A percentile compares a stretch with the other conserved stretches of the same genome.
Conservation (phyloP, 23 tunicate genomes). For the Styela clava region DNA sequence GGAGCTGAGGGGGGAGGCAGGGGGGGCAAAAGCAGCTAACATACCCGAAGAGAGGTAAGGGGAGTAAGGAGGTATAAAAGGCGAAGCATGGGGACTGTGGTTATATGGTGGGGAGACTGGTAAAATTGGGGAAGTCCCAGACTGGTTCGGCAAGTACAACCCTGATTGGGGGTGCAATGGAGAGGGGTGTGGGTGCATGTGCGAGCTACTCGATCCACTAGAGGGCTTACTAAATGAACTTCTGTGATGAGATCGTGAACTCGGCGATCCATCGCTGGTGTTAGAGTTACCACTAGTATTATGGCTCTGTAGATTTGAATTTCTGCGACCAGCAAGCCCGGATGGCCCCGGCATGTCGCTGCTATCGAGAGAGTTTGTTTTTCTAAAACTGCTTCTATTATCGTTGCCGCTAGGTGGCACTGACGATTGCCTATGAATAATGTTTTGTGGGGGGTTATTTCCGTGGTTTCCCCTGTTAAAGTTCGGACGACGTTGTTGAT, state of each 20-base stretch:
- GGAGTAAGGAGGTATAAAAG: slow-evolving; percentile 20
- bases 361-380: slow-evolving; percentile 12
- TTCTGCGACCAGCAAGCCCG: neutral
- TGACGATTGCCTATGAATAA: slow-evolving; percentile 18
- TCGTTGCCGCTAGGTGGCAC: slow-evolving; percentile 14
- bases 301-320: slow-evolving; percentile 5
- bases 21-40: slow-evolving; percentile 6
- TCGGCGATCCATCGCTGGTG: slow-evolving; percentile 13
- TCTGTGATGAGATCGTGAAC: slow-evolving; percentile 11
- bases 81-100: slow-evolving; percentile 22
- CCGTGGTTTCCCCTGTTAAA: neutral
- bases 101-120: slow-evolving; percentile 24
- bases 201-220: slow-evolving; percentile 3
- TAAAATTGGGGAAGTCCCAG: slow-evolving; percentile 12
- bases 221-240: neutral
- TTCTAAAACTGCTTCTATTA: neutral
- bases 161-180: slow-evolving; percentile 18
- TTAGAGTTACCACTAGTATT: slow-evolving; percentile 7
- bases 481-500: neutral
- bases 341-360: slow-evolving; percentile 23
- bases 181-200: slow-evolving; percentile 23
- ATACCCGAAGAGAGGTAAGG: neutral
- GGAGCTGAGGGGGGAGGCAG: slow-evolving; percentile 19
- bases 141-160: slow-evolving; percentile 11
- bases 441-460: neutral